Conservation (phyloP, 1,140 invertebrate species). For the Mylabris phalerata region DNA sequence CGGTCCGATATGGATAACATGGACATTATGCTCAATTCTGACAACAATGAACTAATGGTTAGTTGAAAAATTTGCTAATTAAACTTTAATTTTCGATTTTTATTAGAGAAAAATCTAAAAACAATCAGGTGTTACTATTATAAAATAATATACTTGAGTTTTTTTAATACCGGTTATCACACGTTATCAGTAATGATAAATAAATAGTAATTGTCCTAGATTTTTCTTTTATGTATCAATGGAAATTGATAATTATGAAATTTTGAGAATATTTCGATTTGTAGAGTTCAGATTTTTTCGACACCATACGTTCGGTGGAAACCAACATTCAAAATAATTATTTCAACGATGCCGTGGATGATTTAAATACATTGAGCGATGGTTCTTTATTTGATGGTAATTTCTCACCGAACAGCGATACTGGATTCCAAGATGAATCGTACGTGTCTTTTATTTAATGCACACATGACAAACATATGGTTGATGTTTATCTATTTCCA, state of each 20-base stretch:
- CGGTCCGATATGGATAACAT: constrained; percentile 34
- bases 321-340: constrained; percentile 31
- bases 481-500: background rate
- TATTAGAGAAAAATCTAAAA: background rate
- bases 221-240: background rate
- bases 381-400: constrained; percentile 32
- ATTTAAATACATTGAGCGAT: constrained; percentile 33
- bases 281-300: constrained; percentile 40
- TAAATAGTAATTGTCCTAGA: background rate
- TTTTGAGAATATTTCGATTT: background rate
- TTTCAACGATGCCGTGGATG: constrained; percentile 28
- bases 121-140: background rate
- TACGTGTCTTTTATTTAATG: background rate
- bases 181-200: background rate
- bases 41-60: constrained; percentile 36
- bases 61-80: constrained; percentile 18
- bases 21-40: constrained; percentile 32
- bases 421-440: constrained; percentile 21
- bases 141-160: background rate
- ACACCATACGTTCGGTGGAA: constrained; percentile 38
- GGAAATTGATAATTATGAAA: background rate
- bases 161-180: background rate
- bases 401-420: constrained; percentile 26
- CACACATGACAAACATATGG: background rate
- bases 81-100: too few species aligned